Evolutionary conservation across 2,888 invertebrate genomes (phyloP), one percentile per base, ranked within the genome.

Genomic region (Imbricaverruca yamaguchii): DNA sequence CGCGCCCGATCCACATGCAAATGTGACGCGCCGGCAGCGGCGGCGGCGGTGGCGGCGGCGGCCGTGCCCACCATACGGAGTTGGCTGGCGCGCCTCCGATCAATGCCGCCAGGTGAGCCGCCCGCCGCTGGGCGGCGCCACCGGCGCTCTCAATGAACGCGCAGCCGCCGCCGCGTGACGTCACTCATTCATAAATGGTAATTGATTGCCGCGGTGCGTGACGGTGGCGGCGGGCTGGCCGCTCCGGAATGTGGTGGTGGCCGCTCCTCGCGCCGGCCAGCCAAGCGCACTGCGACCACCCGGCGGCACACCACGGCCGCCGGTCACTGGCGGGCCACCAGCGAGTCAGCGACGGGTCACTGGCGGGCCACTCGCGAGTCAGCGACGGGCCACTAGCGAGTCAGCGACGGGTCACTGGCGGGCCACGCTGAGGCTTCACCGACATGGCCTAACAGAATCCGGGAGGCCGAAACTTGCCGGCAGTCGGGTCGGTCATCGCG

Each of bases 201-300:
- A 69, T 69, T 69, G 69, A 69, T 69, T 15, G 69, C 13, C 39
- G 69, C 18, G 23, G 39, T 39, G 39, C 39, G 56, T 56, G 25
- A 13, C 63, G 55, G 25, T 57, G 63, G 39, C 80, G 81, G 80
- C 56, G 63, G 55, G 55, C 55, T 23, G 56, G 65, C 80, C 65
- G 69, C 63, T 80, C 63, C 55, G 39, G 69, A 57, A 61, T 63
- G 55, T 39, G 69, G 4, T 39, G 39, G 39, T 56, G 18, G 57
- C 80, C 61, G 80, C 78, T 55, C 67, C 77, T 63, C 55, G 39
- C 78, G 80, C 63, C 65, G 80, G n/a, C 39, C 65, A 39, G 77
- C 59, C 74, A 15, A 18, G 69, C 67, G 63, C 63, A 18, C 15
- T 8, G 18, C 63, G 63, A 63, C 63, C 10, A 15, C 63, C 6